These are phyloP conservation scores for Pardosa pseudoannulata DNA, from an alignment of 2,888 invertebrate genomes.

Conservation along the genomic window DNA sequence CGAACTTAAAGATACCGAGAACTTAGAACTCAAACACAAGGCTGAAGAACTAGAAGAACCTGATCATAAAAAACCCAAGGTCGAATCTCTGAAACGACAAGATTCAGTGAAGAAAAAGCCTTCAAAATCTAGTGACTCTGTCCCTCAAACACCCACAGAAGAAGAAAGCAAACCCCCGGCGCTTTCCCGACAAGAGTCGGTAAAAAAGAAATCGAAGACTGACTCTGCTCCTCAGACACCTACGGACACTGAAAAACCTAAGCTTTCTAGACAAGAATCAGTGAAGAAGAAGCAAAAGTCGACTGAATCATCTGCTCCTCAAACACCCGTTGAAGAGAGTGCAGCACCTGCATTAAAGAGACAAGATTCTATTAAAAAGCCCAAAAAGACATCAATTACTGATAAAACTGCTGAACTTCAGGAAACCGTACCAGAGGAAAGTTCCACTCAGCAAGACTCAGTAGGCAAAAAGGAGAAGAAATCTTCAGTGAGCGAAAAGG, in stretches of 20 bases:
- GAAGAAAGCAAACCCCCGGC: background rate
- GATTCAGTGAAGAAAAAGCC: conserved; percentile 42
- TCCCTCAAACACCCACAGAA: conserved; percentile 49
- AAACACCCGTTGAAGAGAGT: conserved; percentile 30
- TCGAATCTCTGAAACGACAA: conserved; percentile 38
- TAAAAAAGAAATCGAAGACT: conserved; percentile 25
- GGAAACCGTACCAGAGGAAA: background rate
- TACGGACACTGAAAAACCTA: conserved; percentile 36
- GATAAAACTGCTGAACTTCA: background rate
- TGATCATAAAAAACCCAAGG: conserved; percentile 20
- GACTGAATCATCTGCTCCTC: conserved; percentile 27
- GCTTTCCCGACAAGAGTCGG: conserved; percentile 36
- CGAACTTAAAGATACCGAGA: background rate
- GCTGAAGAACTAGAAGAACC: conserved; percentile 26
- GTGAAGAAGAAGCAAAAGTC: conserved; percentile 28
- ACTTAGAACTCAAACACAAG: conserved; percentile 2
- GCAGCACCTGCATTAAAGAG: conserved; percentile 18
- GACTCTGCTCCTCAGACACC: conserved; percentile 34
- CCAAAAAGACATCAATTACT: conserved; percentile 8
- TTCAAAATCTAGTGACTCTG: conserved; percentile 30
- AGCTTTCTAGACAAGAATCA: conserved; percentile 46
- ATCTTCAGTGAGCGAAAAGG: conserved; percentile 14
- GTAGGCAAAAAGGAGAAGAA: conserved; percentile 5
- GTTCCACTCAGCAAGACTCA: conserved; percentile 19
- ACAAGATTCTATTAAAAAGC: conserved; percentile 37